Evolutionary conservation across 1,140 invertebrate genomes (phyloP).

Genomic region (Halictus rubicundus): DNA sequence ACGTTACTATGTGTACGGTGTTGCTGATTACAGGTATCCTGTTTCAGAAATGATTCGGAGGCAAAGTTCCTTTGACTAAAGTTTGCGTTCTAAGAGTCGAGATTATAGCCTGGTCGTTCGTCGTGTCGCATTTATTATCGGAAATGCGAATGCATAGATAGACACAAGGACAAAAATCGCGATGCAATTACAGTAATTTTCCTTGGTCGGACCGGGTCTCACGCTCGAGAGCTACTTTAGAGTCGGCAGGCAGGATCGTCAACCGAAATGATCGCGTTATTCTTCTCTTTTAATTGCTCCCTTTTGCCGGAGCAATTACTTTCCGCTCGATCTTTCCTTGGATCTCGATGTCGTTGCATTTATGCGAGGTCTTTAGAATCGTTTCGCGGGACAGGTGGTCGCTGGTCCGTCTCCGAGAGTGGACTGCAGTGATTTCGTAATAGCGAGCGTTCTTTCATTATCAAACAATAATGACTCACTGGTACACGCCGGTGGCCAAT

Average conservation of each 20-base stretch:
- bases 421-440: conserved; percentile 4
- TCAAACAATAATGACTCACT: neutral
- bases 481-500: neutral
- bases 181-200: neutral
- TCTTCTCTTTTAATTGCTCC: neutral
- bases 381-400: neutral
- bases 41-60: no score
- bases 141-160: no score
- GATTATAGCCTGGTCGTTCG: no score
- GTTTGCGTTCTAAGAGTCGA: no score
- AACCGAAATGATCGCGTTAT: neutral
- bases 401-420: no score
- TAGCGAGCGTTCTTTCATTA: neutral
- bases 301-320: no score
- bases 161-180: neutral
- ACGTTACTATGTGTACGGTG: no score
- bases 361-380: neutral
- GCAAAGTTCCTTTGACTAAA: no score
- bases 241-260: neutral
- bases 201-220: neutral
- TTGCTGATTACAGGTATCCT: no score
- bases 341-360: neutral
- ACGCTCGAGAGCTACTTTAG: neutral
- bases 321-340: no score
- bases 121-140: no score